These are phyloP conservation scores for Lithophane socia DNA, from an alignment of 2,888 invertebrate species.

Conservation along the genomic window DNA sequence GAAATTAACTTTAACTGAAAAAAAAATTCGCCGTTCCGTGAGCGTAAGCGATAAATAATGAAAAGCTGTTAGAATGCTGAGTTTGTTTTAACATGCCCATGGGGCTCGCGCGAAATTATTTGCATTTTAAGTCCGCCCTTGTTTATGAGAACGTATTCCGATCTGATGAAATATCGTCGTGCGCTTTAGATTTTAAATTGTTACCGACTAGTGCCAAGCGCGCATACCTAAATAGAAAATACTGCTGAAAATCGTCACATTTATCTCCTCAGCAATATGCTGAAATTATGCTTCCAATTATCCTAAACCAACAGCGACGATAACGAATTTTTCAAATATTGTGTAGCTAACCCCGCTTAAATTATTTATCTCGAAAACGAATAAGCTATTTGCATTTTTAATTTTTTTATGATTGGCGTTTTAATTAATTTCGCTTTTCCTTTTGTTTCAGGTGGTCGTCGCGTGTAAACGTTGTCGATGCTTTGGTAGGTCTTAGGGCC, in stretches of 20 bases:
- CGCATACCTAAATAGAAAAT: conserved; percentile 49
- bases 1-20: conserved; percentile 88
- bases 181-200: conserved; percentile 65
- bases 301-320: conserved; percentile 64
- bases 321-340: conserved; percentile 61
- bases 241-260: conserved; percentile 62
- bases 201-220: conserved; percentile 66
- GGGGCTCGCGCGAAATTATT: conserved; percentile 86
- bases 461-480: conserved; percentile 81
- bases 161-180: conserved; percentile 75
- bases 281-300: conserved; percentile 64
- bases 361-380: conserved; percentile 62
- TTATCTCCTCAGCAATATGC: conserved; percentile 59
- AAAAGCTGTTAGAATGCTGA: conserved; percentile 87
- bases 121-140: conserved; percentile 86
- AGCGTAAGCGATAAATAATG: conserved; percentile 87
- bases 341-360: conserved; percentile 65
- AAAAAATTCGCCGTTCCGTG: conserved; percentile 83
- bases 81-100: conserved; percentile 88
- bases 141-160: conserved; percentile 82
- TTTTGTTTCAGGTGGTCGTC: conserved; percentile 90
- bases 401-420: conserved; percentile 86
- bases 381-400: conserved; percentile 73
- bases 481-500: conserved; percentile 84
- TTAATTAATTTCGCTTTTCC: conserved; percentile 91